Base-by-base conservation (phyloP, 1,140 invertebrate species). In the Cepaea nemoralis region DNA sequence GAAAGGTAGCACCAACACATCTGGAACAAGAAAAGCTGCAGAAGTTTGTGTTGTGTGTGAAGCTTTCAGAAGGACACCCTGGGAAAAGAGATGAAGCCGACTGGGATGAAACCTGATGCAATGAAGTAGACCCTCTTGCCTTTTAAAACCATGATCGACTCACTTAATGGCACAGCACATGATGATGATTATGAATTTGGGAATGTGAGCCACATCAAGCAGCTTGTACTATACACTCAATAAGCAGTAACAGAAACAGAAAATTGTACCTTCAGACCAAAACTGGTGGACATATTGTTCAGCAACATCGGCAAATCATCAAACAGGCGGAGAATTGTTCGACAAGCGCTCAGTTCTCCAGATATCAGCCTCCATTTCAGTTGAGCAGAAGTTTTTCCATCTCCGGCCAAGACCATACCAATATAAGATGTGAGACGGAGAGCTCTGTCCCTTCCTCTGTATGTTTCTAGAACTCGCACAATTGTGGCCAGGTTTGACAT, bases 241-340 rank as follows among this genome's bases (percentile, higher is more conserved):
- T n/a, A 55, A n/a, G 14, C n/a, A 55, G 14, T n/a, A 55, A 55
- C n/a, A 55, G 50, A 55, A 55, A 16, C n/a, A n/a, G n/a, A n/a
- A n/a, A n/a, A n/a, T n/a, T 70, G 48, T 71, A 89, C 89, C 88
- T 88, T 85, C 77, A 81, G 71, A 22, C 88, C 89, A 12, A 84
- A 75, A 0, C 86, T 85, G 78, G 83, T 88, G 6, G 63, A 80
- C 12, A 87, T 78, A 76, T 86, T 89, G 24, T 84, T 74, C 10
- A 86, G 70, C 78, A 95, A 89, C 92, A 94, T 94, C 12, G 95
- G 94, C 84, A 95, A 92, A 85, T 96, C 95, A 92, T 96, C 95
- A 73, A 96, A 93, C 50, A 96, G 91, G 82, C 95, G 92, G 50
- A 96, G 89, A 59, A 94, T 93, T 3, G 94, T 93, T 84, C 95